Conservation (phyloP, 1,140 invertebrate genomes). For the Drosophila melanogaster region DNA sequence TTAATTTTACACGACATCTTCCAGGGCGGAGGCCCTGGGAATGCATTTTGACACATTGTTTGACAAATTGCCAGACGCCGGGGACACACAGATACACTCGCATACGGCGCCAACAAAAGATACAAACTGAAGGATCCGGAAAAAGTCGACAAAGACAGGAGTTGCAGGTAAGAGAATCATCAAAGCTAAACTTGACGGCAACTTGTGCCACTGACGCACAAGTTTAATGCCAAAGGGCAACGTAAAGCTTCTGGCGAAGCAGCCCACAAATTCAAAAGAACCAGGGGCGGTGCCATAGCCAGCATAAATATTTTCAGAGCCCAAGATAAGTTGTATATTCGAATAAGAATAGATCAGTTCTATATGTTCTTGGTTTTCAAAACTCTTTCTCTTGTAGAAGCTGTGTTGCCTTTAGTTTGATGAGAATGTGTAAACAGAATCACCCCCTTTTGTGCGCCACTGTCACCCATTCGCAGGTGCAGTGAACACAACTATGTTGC, state of each 20-base stretch:
- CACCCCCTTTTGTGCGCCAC: not conserved
- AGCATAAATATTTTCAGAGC: too few relatives aligned
- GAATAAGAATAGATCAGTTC: too few relatives aligned
- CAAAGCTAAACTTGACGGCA: constrained; percentile 72
- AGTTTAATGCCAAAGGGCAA: constrained; percentile 74
- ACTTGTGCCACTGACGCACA: constrained; percentile 54
- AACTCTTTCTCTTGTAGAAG: too few relatives aligned
- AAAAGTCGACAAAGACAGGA: constrained; percentile 4
- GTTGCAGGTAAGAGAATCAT: constrained; percentile 68
- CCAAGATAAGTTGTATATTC: too few relatives aligned
- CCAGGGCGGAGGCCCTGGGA: constrained; percentile 20
- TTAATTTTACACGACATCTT: constrained; percentile 65
- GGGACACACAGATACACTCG: constrained; percentile 35
- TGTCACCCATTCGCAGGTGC: constrained; percentile 46
- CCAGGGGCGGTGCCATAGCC: not conserved
- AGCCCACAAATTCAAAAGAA: constrained; percentile 3
- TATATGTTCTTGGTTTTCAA: too few relatives aligned
- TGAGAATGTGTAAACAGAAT: too few relatives aligned
- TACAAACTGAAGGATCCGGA: constrained; percentile 5
- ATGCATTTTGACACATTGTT: constrained; percentile 80
- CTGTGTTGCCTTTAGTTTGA: too few relatives aligned
- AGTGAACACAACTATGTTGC: constrained; percentile 69
- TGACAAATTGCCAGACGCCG: constrained; percentile 74
- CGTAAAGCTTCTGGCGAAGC: constrained; percentile 45
- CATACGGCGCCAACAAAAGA: constrained; percentile 37